phyloP scores from a whole-genome alignment of 2,113 vertebrate genomes.

The Todiramphus chloris region DNA sequence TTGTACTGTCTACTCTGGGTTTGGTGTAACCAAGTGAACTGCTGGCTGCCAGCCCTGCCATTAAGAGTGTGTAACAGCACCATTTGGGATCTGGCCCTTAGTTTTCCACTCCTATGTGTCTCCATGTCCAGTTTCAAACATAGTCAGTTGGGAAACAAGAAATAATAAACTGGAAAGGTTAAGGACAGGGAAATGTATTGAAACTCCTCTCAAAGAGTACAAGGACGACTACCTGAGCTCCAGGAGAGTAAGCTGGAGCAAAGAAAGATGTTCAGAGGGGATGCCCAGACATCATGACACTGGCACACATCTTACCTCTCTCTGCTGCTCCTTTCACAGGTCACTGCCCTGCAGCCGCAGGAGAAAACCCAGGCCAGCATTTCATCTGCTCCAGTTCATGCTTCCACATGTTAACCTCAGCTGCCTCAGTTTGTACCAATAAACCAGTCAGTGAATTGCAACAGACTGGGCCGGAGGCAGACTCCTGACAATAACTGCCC shows the following conservation, averaged over 20 bases:
- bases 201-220: neutral
- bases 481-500: neutral
- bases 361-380: neutral
- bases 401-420: rapidly evolving
- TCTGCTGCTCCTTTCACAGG: neutral
- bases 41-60: neutral
- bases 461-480: rapidly evolving
- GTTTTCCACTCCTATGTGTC: neutral
- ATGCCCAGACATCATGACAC: neutral
- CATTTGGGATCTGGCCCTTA: neutral
- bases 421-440: neutral
- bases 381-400: neutral
- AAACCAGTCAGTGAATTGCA: neutral
- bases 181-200: neutral
- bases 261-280: neutral
- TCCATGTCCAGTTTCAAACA: neutral
- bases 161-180: neutral
- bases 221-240: neutral
- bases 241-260: neutral
- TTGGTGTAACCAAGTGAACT: neutral
- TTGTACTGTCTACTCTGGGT: neutral
- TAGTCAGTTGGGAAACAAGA: neutral
- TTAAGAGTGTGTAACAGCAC: neutral
- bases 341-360: neutral
- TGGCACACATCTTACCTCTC: rapidly evolving